Percentiles rank a stretch among this genome's conserved stretches.
Evolutionary conservation across 2,888 invertebrate species (phyloP).

Genomic region (Ypsolopha sequella): DNA sequence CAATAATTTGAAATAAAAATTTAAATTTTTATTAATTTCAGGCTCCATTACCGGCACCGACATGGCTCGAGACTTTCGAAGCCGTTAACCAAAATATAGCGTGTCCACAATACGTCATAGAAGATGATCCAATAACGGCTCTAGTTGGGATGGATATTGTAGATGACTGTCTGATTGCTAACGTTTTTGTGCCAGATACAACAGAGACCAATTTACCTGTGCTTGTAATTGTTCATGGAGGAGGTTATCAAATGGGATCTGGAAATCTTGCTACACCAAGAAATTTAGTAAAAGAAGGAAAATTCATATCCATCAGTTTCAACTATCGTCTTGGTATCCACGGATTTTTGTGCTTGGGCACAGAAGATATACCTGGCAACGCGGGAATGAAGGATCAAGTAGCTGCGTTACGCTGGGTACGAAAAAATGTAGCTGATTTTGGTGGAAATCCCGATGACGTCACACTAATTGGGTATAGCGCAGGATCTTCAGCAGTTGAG

Average conservation of each 20-base stretch:
- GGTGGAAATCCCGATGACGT: slow-evolving; percentile 44
- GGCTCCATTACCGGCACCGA: slow-evolving; percentile 2
- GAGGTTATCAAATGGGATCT: slow-evolving; percentile 16
- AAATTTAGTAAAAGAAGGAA: slow-evolving; percentile 9
- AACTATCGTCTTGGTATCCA: slow-evolving; percentile 20
- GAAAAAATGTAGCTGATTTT: slow-evolving; percentile 34
- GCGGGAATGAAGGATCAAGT: slow-evolving; percentile 49
- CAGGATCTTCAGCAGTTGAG: slow-evolving; percentile 34
- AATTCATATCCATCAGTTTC: slow-evolving; percentile 16
- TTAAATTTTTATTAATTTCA: neutral
- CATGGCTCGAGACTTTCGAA: neutral
- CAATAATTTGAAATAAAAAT: neutral
- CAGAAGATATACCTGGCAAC: slow-evolving; percentile 25
- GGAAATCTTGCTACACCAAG: slow-evolving; percentile 9
- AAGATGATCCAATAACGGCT: neutral
- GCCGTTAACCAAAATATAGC: neutral
- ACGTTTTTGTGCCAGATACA: slow-evolving; percentile 21
- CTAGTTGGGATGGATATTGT: neutral
- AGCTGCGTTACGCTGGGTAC: slow-evolving; percentile 32
- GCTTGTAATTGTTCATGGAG: slow-evolving; percentile 23
- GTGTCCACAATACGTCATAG: neutral
- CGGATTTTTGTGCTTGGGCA: slow-evolving; percentile 30
- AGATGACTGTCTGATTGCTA: slow-evolving; percentile 1
- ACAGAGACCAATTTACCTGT: slow-evolving; percentile 20
- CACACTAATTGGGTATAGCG: slow-evolving; percentile 34